These are phyloP conservation scores for Melospiza georgiana DNA, from an alignment of 2,113 vertebrate species.

Conservation along the genomic window DNA sequence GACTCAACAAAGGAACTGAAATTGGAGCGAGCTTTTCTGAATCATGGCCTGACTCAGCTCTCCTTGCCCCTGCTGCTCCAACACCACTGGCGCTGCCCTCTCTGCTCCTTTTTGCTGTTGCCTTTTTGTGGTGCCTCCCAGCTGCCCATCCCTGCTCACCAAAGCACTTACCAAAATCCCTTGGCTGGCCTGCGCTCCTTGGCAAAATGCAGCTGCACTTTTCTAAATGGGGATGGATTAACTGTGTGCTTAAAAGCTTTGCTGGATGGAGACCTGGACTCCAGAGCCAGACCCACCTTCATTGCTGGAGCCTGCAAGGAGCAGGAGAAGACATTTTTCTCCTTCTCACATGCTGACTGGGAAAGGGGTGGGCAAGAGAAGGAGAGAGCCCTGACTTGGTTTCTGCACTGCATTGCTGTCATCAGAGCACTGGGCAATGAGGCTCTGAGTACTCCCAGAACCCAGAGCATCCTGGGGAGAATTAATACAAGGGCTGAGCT, in stretches of 20 bases:
- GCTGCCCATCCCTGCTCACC: neutral
- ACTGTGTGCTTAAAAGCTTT: conserved; percentile 15
- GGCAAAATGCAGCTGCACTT: conserved; percentile 14
- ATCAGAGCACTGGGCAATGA: neutral
- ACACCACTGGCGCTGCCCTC: neutral
- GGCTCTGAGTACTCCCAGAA: neutral
- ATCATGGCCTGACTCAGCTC: neutral
- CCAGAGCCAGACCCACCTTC: neutral
- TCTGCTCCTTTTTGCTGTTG: neutral
- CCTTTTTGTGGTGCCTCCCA: neutral
- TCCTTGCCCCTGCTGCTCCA: accelerated
- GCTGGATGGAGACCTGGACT: conserved; percentile 12
- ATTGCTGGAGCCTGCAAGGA: neutral
- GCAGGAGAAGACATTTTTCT: neutral
- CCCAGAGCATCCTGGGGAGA: neutral
- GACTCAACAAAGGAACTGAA: neutral
- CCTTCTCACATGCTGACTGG: neutral
- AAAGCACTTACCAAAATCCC: neutral
- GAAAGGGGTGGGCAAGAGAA: neutral
- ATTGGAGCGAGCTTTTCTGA: neutral
- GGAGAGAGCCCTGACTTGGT: neutral
- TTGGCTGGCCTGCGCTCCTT: neutral
- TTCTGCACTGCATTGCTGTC: neutral
- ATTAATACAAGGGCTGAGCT: neutral
- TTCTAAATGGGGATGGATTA: conserved; percentile 17